Evolutionary conservation across 2,888 invertebrate species (phyloP), one percentile per base, ranked within the genome.

Genomic region (Mythimna lalbum): DNA sequence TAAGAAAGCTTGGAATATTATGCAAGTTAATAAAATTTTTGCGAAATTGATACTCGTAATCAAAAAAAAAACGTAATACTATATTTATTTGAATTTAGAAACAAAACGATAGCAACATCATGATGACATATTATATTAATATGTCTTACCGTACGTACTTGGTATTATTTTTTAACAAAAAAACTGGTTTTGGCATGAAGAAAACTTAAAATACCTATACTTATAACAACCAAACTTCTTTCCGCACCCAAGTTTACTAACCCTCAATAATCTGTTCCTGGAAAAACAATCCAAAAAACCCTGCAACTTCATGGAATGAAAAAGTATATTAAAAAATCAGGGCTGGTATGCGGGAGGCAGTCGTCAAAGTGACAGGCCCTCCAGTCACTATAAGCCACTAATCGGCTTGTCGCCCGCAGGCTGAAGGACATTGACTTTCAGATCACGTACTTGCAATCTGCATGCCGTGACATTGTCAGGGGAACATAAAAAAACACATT

Each of bases 371-470:
- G 86, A 84, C 87, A 81, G 80, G 70, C 85, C 81, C 82, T 83
- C 83, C 78, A 82, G 82, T 82, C 76, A 74, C 82, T 80, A 77
- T 84, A 86, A 92, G 88, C 90, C 90, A 90, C 91, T 94, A 94
- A 94, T 94, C 94, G 93, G 90, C 92, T 93, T 92, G 94, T 93
- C 94, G 93, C 87, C 89, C 88, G 81, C 94, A 93, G 90, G 82
- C 83, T 87, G 82, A 81, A 81, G 83, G 87, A 77, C 88, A 91
- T 94, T 91, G 92, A 92, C 90, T 93, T 91, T 89, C 94, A 87
- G 91, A 93, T 93, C 95, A 94, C 95, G 95, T 95, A 90, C 86
- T 90, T 90, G 91, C 93, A 93, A 95, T 95, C 93, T 94, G 93
- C 94, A 95, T 94, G 89, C 91, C 86, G 84, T 85, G 83, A 84